Evolutionary conservation across 2,113 vertebrate species (phyloP).

Genomic region (Etheostoma cragini): DNA sequence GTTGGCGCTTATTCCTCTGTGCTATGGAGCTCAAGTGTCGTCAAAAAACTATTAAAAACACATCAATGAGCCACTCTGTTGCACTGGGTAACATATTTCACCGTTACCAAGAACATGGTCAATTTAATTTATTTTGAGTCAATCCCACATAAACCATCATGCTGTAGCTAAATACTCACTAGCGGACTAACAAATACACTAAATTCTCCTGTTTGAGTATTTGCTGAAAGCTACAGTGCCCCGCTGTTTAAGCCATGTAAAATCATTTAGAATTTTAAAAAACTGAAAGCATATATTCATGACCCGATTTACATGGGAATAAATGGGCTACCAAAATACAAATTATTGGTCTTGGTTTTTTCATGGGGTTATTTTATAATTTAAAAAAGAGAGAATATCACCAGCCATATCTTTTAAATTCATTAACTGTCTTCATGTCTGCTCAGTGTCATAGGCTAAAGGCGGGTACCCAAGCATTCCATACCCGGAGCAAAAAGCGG

Average conservation of each 20-base stretch:
- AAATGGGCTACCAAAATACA: neutral
- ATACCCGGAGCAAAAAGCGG: slow-evolving; percentile 19
- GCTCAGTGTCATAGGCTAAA: slow-evolving; percentile 18
- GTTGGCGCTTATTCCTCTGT: slow-evolving; percentile 6
- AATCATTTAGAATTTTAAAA: neutral
- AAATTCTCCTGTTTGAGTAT: neutral
- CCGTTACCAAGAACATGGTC: slow-evolving; percentile 21
- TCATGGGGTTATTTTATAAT: neutral
- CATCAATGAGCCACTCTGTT: slow-evolving; percentile 22
- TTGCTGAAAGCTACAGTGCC: neutral
- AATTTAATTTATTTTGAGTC: slow-evolving; percentile 2
- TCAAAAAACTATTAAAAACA: slow-evolving; percentile 46
- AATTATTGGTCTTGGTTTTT: neutral
- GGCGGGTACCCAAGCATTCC: slow-evolving; percentile 17
- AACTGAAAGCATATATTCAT: neutral
- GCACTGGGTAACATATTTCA: neutral
- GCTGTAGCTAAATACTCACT: neutral
- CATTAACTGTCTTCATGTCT: slow-evolving; percentile 9
- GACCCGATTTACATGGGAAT: neutral
- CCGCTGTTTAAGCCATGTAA: neutral
- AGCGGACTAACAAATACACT: neutral
- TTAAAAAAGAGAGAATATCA: neutral
- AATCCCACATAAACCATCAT: neutral
- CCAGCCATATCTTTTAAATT: slow-evolving; percentile 15
- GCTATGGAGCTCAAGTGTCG: slow-evolving; percentile 8